Conservation (phyloP, 2,888 invertebrate genomes). For the Eupithecia vulgata region DNA sequence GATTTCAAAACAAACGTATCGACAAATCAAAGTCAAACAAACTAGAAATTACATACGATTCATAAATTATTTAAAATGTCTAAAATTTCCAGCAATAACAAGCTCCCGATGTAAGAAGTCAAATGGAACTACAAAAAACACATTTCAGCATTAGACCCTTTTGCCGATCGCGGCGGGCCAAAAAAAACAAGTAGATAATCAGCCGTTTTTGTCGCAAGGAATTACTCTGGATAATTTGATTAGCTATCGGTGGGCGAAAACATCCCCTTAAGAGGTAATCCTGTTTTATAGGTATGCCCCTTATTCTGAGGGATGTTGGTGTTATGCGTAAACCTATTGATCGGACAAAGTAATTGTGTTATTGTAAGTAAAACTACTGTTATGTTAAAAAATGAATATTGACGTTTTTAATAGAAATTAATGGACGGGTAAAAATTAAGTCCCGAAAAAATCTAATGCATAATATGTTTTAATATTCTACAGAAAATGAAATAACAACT, state of each 20-base stretch:
- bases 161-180: slow-evolving; percentile 56
- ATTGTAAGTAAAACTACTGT: neutral
- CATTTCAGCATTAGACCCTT: slow-evolving; percentile 45
- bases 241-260: slow-evolving; percentile 75
- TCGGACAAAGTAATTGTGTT: slow-evolving; percentile 47
- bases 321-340: slow-evolving; percentile 57
- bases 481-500: too few relatives aligned
- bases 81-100: neutral
- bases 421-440: too few relatives aligned
- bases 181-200: slow-evolving; percentile 75
- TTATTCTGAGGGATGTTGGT: slow-evolving; percentile 66
- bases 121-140: slow-evolving; percentile 7
- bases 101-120: neutral
- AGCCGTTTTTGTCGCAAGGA: slow-evolving; percentile 76
- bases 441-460: too few relatives aligned
- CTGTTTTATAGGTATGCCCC: slow-evolving; percentile 68
- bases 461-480: too few relatives aligned
- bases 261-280: slow-evolving; percentile 74
- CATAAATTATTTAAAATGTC: neutral
- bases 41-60: neutral
- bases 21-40: neutral
- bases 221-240: slow-evolving; percentile 79
- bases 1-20: neutral
- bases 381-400: neutral
- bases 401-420: too few relatives aligned